Conservation (phyloP, 2,797 vertebrate species). For the Hypotaenidia philippensis region DNA sequence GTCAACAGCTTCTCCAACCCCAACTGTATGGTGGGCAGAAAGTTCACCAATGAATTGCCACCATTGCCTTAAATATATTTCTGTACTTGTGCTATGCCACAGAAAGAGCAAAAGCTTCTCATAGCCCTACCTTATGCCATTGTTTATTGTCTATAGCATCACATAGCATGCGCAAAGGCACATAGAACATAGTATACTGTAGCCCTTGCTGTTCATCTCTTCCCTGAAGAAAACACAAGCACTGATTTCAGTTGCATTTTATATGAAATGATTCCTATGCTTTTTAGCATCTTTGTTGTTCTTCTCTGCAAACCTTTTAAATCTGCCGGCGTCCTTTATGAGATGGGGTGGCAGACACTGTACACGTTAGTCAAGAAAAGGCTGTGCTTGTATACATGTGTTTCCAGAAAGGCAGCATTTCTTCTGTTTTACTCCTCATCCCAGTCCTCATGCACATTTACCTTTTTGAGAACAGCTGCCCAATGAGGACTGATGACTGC, state of each 20-base stretch:
- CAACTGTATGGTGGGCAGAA: background rate
- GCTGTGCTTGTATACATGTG: background rate
- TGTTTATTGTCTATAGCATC: background rate
- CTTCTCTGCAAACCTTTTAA: background rate
- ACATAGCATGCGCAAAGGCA: background rate
- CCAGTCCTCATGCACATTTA: background rate
- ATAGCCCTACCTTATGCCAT: background rate
- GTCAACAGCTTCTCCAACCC: background rate
- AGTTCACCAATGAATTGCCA: background rate
- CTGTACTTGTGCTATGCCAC: background rate
- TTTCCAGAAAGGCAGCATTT: background rate
- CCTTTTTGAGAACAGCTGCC: background rate
- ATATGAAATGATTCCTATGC: background rate
- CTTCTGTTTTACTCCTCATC: background rate
- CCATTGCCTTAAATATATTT: background rate
- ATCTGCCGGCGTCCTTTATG: background rate
- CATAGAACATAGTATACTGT: background rate
- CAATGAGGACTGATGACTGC: background rate
- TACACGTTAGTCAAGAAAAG: background rate
- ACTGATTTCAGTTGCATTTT: background rate
- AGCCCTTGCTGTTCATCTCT: background rate
- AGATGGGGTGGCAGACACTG: background rate
- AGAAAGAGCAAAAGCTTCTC: background rate
- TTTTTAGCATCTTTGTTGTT: background rate
- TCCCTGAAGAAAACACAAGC: background rate